Conservation (phyloP, 2,113 vertebrate genomes). For the Mola mola region DNA sequence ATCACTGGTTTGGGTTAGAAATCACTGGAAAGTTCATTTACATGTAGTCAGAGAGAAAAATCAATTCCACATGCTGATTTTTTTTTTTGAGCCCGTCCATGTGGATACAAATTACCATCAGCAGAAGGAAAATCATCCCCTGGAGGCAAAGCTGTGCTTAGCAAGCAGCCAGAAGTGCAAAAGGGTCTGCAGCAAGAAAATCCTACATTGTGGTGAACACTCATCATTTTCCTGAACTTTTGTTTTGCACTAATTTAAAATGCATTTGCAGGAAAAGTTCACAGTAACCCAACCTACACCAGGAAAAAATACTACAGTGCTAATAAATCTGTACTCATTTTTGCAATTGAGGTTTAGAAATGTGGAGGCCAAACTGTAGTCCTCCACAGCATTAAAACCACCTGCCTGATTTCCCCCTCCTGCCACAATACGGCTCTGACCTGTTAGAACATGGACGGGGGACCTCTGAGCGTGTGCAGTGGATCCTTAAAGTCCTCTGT, state of each 20-base stretch:
- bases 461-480: no score
- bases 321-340: not conserved
- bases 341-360: no score
- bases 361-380: no score
- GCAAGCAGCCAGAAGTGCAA: conserved; percentile 36
- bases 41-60: conserved; percentile 57
- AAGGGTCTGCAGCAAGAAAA: conserved; percentile 19
- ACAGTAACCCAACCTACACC: no score
- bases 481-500: no score
- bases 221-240: not conserved
- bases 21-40: conserved; percentile 60
- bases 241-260: conserved; percentile 1
- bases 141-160: conserved; percentile 54
- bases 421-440: no score
- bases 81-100: conserved; percentile 61
- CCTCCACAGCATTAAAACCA: no score
- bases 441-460: no score
- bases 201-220: conserved; percentile 1
- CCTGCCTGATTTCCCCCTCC: no score
- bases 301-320: not conserved
- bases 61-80: conserved; percentile 63
- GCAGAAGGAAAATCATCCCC: conserved; percentile 53
- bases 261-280: not conserved
- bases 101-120: conserved; percentile 61
- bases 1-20: conserved; percentile 52